Evolutionary conservation across 1,140 invertebrate genomes (phyloP), one percentile per base, ranked within the genome.

Genomic region (Ephestia elutella): DNA sequence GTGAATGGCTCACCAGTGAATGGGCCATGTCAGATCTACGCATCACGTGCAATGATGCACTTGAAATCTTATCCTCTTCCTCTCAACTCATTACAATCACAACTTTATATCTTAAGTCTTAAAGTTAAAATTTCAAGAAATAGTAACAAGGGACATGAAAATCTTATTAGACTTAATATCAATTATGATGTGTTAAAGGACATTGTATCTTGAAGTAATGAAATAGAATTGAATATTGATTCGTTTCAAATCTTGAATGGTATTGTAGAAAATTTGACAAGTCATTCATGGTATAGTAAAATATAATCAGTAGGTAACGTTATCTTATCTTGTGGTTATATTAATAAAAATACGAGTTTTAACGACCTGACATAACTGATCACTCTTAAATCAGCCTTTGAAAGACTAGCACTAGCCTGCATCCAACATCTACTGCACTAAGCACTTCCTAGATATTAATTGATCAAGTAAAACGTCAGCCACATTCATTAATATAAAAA

Each of bases 21-120:
- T 44, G 38, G 15, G 38, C 38, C n/a, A 44, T 44, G 38, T 44
- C 38, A 44, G 13, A 44, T 44, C 38, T 44, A 44, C 38, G 38
- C n/a, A 44, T 44, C 38, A 44, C 38, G 38, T 44, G 38, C 38
- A n/a, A 44, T 44, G 38, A 44, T 44, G 38, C 38, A 44, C 38
- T 44, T 44, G 38, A 44, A 44, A 44, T 44, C 38, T 44, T 44
- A 44, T 44, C 38, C 38, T 15, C n/a, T n/a, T n/a, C 1, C n/a
- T 3, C n/a, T 1, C 2, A n/a, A 44, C 13, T 44, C 38, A n/a
- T 5, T 44, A 17, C 2, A 15, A 4, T 44, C 7, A 10, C 13
- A 44, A 15, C 38, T 15, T 8, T 44, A 44, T 44, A 3, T 17
- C 13, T 15, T 7, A 44, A n/a, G 4, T 2, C 5, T 3, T 1